A percentile compares a stretch with the other conserved stretches of the same genome.
phyloP scores from a whole-genome alignment of 2,888 invertebrate genomes.

The Romanomermis culicivorax region DNA sequence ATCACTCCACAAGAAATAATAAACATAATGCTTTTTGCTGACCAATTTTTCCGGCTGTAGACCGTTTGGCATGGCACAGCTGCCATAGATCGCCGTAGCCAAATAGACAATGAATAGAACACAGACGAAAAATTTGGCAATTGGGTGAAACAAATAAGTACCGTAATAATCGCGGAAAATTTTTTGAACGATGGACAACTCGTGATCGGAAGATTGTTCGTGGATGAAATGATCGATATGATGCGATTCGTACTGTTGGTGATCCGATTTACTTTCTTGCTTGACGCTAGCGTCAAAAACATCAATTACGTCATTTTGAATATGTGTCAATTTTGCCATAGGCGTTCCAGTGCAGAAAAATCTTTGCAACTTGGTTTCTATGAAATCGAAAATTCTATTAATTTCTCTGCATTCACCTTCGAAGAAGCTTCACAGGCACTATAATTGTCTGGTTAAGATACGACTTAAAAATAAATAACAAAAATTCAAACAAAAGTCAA shows the following conservation, averaged over 20 bases:
- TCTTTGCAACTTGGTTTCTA: not conserved
- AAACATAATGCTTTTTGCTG: conserved; percentile 19
- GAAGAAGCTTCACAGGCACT: too few relatives aligned
- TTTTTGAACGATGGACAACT: not conserved
- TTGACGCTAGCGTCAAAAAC: not conserved
- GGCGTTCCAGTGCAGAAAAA: not conserved
- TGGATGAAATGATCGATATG: not conserved
- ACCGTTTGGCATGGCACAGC: conserved; percentile 20
- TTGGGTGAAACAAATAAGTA: conserved; percentile 25
- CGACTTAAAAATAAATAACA: too few relatives aligned
- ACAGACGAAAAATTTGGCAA: conserved; percentile 14
- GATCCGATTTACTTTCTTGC: too few relatives aligned
- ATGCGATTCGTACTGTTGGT: too few relatives aligned
- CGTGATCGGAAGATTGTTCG: not conserved
- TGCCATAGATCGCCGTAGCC: conserved; percentile 20
- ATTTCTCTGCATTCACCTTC: too few relatives aligned
- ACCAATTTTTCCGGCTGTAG: conserved; percentile 20
- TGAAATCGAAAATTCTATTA: too few relatives aligned
- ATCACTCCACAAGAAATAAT: conserved; percentile 3
- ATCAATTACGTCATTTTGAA: not conserved
- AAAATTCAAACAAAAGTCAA: too few relatives aligned
- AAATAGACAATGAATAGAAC: not conserved
- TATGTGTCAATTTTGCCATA: not conserved
- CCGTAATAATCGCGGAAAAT: conserved; percentile 18
- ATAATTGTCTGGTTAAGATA: too few relatives aligned